Evolutionary conservation across 30 jellyfish, hydroid and myxozoan genomes (phyloP), one percentile per base, ranked within the genome.

Genomic region (Cassiopea andromeda): DNA sequence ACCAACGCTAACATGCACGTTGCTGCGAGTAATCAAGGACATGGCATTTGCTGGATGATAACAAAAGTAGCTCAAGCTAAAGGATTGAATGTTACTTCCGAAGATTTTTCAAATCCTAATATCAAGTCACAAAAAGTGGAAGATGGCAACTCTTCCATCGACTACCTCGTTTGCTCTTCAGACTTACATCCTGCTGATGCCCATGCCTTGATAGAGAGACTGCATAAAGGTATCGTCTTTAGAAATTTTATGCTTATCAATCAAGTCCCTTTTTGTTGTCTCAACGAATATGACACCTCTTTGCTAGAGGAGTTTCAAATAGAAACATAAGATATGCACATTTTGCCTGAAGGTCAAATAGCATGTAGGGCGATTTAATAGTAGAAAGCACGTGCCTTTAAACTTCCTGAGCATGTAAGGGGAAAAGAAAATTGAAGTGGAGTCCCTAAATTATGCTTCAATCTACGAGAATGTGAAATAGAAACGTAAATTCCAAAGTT

Each of bases 131-230:
- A 77, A 43, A 48, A 77, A 50, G 0, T 49, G 15, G 48, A 19
- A 19, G 49, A 10, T 18, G 48, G 44, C 15, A 49, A 8, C 46
- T 1, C 45, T 59, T 69, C 13, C 46, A 47, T 5, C 60, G 89
- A 80, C 48, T 80, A 75, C 77, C 69, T 80, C 4, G 77, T 80
- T 1, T 80, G 80, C 47, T 80, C 89, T 0, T 59, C 78, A 17
- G 89, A 80, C 13, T 60, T 80, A 64, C 89, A 80, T 47, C 79
- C 89, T 58, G 66, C 60, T 44, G 89, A 80, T 80, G 79, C 16
- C 27, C 18, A 47, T 16, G 7, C n/a, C 9, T 58, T 80, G 67
- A 44, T 44, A 4, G 43, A 58, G 38, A 19, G 6, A 16, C 1
- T 80, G n/a, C 44, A 15, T 0, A 49, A 80, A 58, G 89, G 89